Evolutionary conservation across 2,113 vertebrate genomes (phyloP).

Genomic region (Noturus placidus): DNA sequence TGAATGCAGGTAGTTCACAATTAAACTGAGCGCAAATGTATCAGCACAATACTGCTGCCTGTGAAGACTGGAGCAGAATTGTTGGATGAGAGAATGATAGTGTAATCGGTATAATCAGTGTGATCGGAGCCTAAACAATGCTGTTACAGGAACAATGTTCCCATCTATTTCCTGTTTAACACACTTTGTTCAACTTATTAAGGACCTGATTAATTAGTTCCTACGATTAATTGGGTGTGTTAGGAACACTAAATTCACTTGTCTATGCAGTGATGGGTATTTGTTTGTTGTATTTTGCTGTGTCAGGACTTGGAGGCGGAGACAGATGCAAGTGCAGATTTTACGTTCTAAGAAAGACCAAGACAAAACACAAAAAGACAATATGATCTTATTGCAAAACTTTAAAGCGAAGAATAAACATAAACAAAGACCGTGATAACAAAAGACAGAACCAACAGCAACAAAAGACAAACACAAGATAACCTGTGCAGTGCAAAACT

Average conservation of each 20-base stretch:
- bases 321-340: too few relatives aligned
- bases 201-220: not conserved
- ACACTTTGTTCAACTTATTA: not conserved
- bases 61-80: not conserved
- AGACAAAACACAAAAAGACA: too few relatives aligned
- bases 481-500: too few relatives aligned
- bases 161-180: not conserved
- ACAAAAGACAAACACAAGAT: too few relatives aligned
- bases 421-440: too few relatives aligned
- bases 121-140: not conserved
- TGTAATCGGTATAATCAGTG: not conserved
- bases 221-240: not conserved
- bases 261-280: not conserved
- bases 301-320: too few relatives aligned
- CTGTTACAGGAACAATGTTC: not conserved
- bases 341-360: too few relatives aligned
- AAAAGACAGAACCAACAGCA: too few relatives aligned
- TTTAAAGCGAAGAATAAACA: too few relatives aligned
- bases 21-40: not conserved
- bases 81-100: not conserved
- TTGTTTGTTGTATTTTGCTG: not conserved
- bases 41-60: not conserved
- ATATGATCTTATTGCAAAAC: too few relatives aligned
- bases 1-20: not conserved
- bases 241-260: not conserved